A percentile compares a stretch with the other conserved stretches of the same genome.
Conservation (phyloP, 2,797 vertebrate genomes). For the Ispidina lecontei region DNA sequence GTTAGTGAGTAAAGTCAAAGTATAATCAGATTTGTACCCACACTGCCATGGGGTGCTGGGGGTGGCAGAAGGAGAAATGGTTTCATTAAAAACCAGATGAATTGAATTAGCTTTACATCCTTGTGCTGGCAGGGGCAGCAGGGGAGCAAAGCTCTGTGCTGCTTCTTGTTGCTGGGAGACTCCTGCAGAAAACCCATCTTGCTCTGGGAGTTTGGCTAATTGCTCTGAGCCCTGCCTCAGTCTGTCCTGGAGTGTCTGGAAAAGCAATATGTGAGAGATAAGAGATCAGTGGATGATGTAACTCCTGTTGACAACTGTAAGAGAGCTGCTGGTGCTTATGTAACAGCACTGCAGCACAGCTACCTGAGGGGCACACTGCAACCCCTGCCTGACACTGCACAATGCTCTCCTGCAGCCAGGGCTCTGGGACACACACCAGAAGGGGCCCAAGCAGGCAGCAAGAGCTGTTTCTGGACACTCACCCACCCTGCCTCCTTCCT, state of each 20-base stretch:
- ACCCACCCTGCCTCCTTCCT: neutral
- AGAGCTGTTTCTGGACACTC: neutral
- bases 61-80: neutral
- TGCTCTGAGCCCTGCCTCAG: neutral
- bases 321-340: neutral
- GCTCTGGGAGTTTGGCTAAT: neutral
- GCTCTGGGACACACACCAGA: neutral
- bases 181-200: neutral
- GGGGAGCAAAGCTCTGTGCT: neutral
- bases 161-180: neutral
- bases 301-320: neutral
- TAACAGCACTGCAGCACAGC: neutral
- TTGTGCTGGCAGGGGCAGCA: neutral
- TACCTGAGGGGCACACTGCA: neutral
- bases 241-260: neutral
- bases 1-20: neutral
- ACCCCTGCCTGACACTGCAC: neutral
- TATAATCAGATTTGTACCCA: neutral
- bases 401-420: neutral
- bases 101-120: neutral
- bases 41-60: neutral
- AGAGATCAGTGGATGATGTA: neutral
- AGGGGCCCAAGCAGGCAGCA: neutral
- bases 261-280: neutral
- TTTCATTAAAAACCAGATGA: neutral